Base-by-base conservation (phyloP, 1,140 invertebrate species). In the Augochlora pura region DNA sequence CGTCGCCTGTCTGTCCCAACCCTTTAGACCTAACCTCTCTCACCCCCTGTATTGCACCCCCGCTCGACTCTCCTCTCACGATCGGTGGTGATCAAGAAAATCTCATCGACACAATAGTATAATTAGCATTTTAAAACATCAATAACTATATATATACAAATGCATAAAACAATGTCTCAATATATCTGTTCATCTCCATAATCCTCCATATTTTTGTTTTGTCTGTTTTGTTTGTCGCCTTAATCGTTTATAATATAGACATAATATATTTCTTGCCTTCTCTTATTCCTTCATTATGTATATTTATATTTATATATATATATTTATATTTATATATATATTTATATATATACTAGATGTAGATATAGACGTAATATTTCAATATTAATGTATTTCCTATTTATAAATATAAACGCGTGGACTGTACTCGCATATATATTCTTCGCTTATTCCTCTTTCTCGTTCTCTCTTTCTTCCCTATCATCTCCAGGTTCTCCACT, bases 371-470 rank as follows among this genome's bases (percentile, higher is more conserved):
- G 82, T 90, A 91, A 91, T 91, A 91, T 89, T 91, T 91, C 80
- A 88, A 89, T 91, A 90, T 89, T 90, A 88, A 84, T 87, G 75
- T 83, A 82, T 86, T 84, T 79, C 57, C 81, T 86, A 84, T 86
- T 87, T 88, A 87, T 87, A 87, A 82, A 90, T 91, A 92, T 91
- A 89, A 91, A 90, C 89, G 89, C 88, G 87, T 91, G 89, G 90
- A 91, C 91, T 91, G 87, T 84, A 89, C 86, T 89, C 84, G 87
- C 88, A 82, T 87, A 87, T 85, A 87, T 85, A 84, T 82, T 88
- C 21, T 52, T 52, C 21, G 49, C 18, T 52, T 52, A 14, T 16
- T 52, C 49, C 9, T 85, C 88, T 87, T 81, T 88, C 88, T 87
- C n/a, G 38, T 49, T 85, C 78, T 83, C 71, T 77, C 46, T 59